Evolutionary conservation across 2,888 invertebrate genomes (phyloP), one percentile per base, ranked within the genome.

Genomic region (Ormyrus thymus): DNA sequence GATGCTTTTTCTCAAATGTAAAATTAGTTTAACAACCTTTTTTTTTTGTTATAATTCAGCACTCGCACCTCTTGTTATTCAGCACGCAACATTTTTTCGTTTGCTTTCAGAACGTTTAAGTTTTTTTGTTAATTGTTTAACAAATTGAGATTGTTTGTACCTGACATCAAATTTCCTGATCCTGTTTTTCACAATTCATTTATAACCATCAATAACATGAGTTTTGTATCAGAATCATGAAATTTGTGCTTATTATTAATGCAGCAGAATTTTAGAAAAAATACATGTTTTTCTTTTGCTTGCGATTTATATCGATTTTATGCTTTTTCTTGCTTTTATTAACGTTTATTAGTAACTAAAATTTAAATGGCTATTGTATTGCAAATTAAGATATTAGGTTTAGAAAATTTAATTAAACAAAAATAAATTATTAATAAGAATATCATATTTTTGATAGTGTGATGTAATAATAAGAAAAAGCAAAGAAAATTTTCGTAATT

Each of bases 11-110:
- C 9, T 46, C 50, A 65, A 4, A 5, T 65, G 46, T 55, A 69
- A 68, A 58, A 46, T 65, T 75, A 7, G 9, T 58, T 76, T 65
- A n/a, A 62, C 45, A 68, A 3, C 29, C 48, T 15, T 45, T 64
- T n/a, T 53, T 59, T 64, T 71, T 56, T 10, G 11, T 53, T 58
- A 68, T 51, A 55, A 58, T 58, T 48, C 29, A 61, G 78, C 80
- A 79, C 80, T 80, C 73, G 80, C 81, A 80, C 80, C 78, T 80
- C 78, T 73, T 56, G 70, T 68, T 76, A 59, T 51, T 62, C 13
- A 71, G 45, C 69, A 50, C 43, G n/a, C 6, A 55, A 69, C 45
- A 50, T 65, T 15, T 43, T 66, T 79, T 71, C 9, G 59, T 68
- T 72, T 71, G 64, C 73, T 69, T 79, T 74, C 15, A 29, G 56